phyloP scores from a whole-genome alignment of 2,797 vertebrate genomes.

The Catostomus latipinnis region DNA sequence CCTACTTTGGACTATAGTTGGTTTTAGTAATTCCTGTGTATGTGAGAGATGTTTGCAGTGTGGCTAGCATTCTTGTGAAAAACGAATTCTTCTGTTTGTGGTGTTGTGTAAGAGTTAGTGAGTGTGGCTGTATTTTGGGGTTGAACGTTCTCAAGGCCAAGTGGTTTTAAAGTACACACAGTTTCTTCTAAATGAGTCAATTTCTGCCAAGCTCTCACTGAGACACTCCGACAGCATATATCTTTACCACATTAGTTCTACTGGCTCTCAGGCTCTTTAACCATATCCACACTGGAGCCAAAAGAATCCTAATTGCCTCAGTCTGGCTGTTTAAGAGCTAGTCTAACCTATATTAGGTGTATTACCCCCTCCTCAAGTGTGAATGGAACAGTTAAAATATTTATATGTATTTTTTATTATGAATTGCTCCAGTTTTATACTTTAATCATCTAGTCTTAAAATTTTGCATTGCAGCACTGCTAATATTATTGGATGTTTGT shows the following conservation, averaged over 20 bases:
- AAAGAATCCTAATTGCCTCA: conserved; percentile 13
- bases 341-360: conserved; percentile 8
- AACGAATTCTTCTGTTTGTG: conserved; percentile 63
- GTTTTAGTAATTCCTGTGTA: conserved; percentile 66
- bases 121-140: conserved; percentile 22
- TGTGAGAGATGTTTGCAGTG: conserved; percentile 69
- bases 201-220: conserved; percentile 35
- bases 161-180: conserved; percentile 38
- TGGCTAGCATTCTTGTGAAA: conserved; percentile 57
- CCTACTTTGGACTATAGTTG: conserved; percentile 67
- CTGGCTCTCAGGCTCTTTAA: conserved; percentile 41
- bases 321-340: conserved; percentile 17
- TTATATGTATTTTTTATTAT: neutral
- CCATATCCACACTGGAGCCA: conserved; percentile 22
- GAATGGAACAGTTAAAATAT: neutral
- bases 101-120: neutral
- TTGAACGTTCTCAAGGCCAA: conserved; percentile 36
- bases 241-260: conserved; percentile 41
- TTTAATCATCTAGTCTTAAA: too few relatives aligned
- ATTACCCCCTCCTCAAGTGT: neutral
- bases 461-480: too few relatives aligned
- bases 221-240: conserved; percentile 40
- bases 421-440: neutral
- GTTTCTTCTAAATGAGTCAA: conserved; percentile 49
- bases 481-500: too few relatives aligned